Evolutionary conservation across 1,140 invertebrate genomes (phyloP).

Genomic region (Proctacanthus coquilletti): DNA sequence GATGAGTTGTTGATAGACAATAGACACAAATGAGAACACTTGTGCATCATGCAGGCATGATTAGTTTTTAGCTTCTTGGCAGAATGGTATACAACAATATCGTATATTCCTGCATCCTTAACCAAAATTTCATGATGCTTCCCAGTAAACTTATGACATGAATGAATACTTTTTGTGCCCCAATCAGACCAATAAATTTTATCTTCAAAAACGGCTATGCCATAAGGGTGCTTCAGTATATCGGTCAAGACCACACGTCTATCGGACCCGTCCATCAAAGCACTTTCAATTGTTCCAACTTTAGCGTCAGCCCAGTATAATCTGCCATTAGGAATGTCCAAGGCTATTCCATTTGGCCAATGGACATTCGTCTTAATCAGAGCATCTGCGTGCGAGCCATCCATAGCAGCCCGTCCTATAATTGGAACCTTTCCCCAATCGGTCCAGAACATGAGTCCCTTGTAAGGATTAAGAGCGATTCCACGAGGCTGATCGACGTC

Average conservation of each 20-base stretch:
- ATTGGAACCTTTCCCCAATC: conserved; percentile 60
- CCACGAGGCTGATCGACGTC: conserved; percentile 42
- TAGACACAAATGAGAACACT: conserved; percentile 70
- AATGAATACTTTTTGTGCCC: conserved; percentile 43
- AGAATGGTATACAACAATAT: conserved; percentile 52
- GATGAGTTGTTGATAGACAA: conserved; percentile 42
- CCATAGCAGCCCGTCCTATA: conserved; percentile 71
- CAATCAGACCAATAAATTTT: conserved; percentile 77
- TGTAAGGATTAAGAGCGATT: conserved; percentile 42
- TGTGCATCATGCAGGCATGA: conserved; percentile 51
- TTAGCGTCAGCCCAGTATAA: conserved; percentile 69
- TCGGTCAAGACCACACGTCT: conserved; percentile 41
- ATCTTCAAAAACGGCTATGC: conserved; percentile 75
- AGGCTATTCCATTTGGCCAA: conserved; percentile 78
- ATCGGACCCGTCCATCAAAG: conserved; percentile 57
- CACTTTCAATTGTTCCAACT: conserved; percentile 52
- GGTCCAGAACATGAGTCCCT: conserved; percentile 68
- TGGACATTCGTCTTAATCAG: conserved; percentile 48
- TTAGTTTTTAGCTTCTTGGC: conserved; percentile 33
- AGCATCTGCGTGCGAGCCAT: conserved; percentile 45
- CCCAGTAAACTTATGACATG: conserved; percentile 50
- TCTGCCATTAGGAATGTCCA: conserved; percentile 69
- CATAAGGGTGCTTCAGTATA: conserved; percentile 57
- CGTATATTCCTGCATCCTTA: conserved; percentile 37
- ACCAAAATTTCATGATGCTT: conserved; percentile 39